A percentile compares a stretch with the other conserved stretches of the same genome.
phyloP scores from a whole-genome alignment of 2,113 vertebrate species.

The Saimiri boliviensis region DNA sequence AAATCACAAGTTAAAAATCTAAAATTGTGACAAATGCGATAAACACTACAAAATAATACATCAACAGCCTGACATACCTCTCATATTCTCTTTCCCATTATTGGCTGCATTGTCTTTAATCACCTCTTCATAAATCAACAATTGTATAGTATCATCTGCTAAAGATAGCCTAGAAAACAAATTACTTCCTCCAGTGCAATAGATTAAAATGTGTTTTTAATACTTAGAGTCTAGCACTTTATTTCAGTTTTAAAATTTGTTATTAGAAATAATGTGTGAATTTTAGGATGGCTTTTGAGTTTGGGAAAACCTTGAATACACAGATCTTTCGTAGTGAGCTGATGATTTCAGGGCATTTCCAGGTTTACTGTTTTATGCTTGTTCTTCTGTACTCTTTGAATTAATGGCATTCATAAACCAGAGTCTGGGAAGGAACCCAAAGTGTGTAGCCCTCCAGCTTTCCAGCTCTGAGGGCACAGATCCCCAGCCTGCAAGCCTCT shows the following conservation, averaged over 20 bases:
- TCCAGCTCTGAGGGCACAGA: background rate
- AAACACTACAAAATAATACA: background rate
- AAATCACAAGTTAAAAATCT: conserved; percentile 5
- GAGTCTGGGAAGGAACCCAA: background rate
- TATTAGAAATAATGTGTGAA: background rate
- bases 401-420: background rate
- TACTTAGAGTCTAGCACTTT: background rate
- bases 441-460: background rate
- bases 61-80: background rate
- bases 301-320: background rate
- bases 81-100: background rate
- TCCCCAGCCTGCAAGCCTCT: background rate
- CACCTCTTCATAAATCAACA: background rate
- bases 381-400: background rate
- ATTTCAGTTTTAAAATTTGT: background rate
- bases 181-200: conserved; percentile 15
- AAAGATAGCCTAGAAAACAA: background rate
- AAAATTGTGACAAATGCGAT: background rate
- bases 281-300: background rate
- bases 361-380: background rate
- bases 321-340: background rate
- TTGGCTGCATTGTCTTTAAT: background rate
- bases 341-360: background rate
- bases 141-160: background rate
- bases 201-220: background rate